A percentile compares a stretch with the other conserved stretches of the same genome.
phyloP scores from a whole-genome alignment of 2,797 vertebrate species.

The Dendrocincla tyrannina region DNA sequence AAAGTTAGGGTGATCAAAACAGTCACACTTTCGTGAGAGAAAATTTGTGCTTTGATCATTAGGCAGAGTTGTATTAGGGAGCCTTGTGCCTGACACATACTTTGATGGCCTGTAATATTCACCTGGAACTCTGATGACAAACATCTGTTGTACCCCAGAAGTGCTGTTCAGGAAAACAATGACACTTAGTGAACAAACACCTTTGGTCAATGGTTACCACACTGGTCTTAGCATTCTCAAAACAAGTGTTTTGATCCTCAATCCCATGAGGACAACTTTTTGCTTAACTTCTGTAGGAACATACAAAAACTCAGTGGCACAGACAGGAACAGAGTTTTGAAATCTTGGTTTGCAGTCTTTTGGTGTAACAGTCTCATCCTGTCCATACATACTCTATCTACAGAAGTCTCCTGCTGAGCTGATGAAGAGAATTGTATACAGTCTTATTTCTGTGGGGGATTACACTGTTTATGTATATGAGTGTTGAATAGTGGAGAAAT shows the following conservation, averaged over 20 bases:
- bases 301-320: background rate
- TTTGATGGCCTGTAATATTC: background rate
- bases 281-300: background rate
- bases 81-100: background rate
- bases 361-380: background rate
- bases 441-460: background rate
- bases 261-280: background rate
- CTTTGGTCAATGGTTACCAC: background rate
- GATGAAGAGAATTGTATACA: background rate
- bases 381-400: background rate
- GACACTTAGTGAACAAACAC: background rate
- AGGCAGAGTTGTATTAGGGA: background rate
- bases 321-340: background rate
- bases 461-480: background rate
- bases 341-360: background rate
- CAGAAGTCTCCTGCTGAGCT: background rate
- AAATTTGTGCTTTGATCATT: background rate
- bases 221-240: background rate
- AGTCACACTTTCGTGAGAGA: background rate
- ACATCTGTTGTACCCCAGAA: background rate
- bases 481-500: conserved; percentile 24
- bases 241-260: background rate
- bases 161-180: background rate
- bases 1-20: background rate
- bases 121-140: background rate